These are phyloP conservation scores for Nephila pilipes DNA, from an alignment of 1,140 invertebrate species.

Conservation along the genomic window DNA sequence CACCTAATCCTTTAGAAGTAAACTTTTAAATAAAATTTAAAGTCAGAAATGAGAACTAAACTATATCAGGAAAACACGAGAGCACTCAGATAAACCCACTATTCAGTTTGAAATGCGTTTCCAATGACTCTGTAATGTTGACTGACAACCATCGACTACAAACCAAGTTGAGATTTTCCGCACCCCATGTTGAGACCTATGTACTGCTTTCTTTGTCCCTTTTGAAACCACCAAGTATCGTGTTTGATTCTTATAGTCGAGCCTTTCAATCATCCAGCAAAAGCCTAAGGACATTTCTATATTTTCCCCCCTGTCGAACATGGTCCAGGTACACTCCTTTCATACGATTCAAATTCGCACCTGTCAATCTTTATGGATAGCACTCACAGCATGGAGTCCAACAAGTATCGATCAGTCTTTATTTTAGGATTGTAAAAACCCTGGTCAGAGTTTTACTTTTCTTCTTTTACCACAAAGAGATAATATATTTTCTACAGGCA, in stretches of 20 bases:
- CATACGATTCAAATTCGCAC: neutral
- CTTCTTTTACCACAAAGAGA: neutral
- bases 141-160: conserved; percentile 42
- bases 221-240: neutral
- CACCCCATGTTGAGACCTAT: neutral
- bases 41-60: too few species aligned
- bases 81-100: neutral
- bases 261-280: neutral
- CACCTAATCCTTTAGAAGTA: too few species aligned
- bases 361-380: conserved; percentile 50
- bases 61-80: too few species aligned
- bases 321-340: neutral
- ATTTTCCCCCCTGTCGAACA: neutral
- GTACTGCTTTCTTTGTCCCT: neutral
- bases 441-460: neutral
- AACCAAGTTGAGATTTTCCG: neutral
- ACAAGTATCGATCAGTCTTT: conserved; percentile 8
- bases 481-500: neutral
- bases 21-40: too few species aligned
- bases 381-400: neutral
- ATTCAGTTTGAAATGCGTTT: neutral
- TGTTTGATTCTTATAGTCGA: neutral
- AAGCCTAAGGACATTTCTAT: neutral
- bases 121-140: neutral
- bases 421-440: conserved; percentile 41